Evolutionary conservation across 2,113 vertebrate genomes (phyloP), one percentile per base, ranked within the genome.

Genomic region (Salminus brasiliensis): DNA sequence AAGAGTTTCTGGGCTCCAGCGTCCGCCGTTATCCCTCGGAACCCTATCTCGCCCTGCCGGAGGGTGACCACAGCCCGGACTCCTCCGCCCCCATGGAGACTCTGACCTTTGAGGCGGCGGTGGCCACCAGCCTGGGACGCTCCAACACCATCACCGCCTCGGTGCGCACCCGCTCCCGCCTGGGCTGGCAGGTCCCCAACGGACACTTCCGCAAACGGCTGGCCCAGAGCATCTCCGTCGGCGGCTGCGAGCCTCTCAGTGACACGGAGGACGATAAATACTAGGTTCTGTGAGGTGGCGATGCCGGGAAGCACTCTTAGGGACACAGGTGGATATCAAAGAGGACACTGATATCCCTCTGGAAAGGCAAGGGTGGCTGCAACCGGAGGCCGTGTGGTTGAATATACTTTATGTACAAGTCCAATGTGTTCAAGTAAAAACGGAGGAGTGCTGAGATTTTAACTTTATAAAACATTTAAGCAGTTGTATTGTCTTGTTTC

Each of bases 151-250:
- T 99, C 75, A 96, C 94, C 15, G 84, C 84, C 85, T 95, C 95
- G 0, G 94, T 94, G 34, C 95, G 94, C 0, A 95, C 95, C 0
- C 93, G 91, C 27, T 91, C 95, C 84, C 93, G 97, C 81, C 94
- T 95, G 81, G 93, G 96, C 88, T 98, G 96, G 96, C 97, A 98
- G 90, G 94, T 99, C 91, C 97, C 97, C 80, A 98, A 98, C 0
- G 97, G 97, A 89, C 97, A 98, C 87, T 98, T 98, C 81, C 94
- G 96, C 69, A 95, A 97, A 87, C 94, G 96, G 83, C 93, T 95
- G 1, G 92, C 95, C 0, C 94, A 96, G 10, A 95, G 96, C 6
- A 68, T 93, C 85, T 95, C 95, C 69, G 92, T 94, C n/a, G 90
- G 94, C 6, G 94, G 94, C 84, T 93, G 96, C 5, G 96, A 98